Conservation (phyloP, 2,113 vertebrate species). For the Gymnocephalus cernua region DNA sequence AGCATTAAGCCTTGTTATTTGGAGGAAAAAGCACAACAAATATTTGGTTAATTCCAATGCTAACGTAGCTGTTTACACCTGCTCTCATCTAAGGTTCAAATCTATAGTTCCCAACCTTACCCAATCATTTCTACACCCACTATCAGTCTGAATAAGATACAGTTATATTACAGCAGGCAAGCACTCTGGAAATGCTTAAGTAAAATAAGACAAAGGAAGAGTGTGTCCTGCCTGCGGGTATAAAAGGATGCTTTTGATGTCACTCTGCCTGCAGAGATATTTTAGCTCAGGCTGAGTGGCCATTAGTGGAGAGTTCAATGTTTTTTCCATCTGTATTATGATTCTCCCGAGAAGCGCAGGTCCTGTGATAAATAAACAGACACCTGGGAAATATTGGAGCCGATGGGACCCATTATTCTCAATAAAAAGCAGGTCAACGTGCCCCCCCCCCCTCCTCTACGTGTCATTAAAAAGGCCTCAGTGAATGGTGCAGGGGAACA, state of each 20-base stretch:
- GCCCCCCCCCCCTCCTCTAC: not conserved
- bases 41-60: not conserved
- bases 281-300: constrained; percentile 56
- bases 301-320: constrained; percentile 60
- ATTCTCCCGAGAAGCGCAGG: constrained; percentile 55
- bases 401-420: constrained; percentile 75
- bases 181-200: constrained; percentile 10
- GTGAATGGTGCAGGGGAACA: constrained; percentile 40
- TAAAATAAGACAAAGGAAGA: constrained; percentile 43
- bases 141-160: not conserved
- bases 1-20: not conserved
- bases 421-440: constrained; percentile 74
- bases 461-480: constrained; percentile 59
- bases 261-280: constrained; percentile 40
- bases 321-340: constrained; percentile 54
- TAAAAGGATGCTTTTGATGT: constrained; percentile 43
- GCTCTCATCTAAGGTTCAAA: not conserved
- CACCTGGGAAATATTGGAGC: constrained; percentile 72
- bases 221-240: constrained; percentile 6
- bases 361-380: constrained; percentile 71
- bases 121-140: not conserved
- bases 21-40: not conserved
- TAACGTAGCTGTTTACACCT: not conserved
- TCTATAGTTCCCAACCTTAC: not conserved
- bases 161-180: not conserved